These are phyloP conservation scores for Crematogaster levior DNA, from an alignment of 2,888 invertebrate genomes.

Conservation along the genomic window DNA sequence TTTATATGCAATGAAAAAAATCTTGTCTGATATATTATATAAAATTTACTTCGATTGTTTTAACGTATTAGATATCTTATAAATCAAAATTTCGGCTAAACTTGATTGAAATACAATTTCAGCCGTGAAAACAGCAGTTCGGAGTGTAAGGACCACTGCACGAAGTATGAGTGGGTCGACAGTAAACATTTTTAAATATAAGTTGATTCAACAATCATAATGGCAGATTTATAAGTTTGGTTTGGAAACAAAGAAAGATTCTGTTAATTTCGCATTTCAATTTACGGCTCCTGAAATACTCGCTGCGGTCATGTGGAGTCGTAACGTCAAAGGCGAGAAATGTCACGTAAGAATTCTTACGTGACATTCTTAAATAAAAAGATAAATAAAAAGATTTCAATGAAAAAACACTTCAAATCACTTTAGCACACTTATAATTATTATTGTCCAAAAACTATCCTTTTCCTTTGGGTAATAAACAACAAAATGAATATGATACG, in stretches of 20 bases:
- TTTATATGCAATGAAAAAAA: not conserved
- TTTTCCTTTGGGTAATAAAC: too few relatives aligned
- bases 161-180: constrained; percentile 89
- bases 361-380: too few relatives aligned
- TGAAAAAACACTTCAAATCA: too few relatives aligned
- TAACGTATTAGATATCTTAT: not conserved
- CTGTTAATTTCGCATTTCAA: too few relatives aligned
- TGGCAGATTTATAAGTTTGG: not conserved
- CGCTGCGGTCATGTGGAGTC: too few relatives aligned
- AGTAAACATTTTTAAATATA: constrained; percentile 81
- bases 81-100: not conserved
- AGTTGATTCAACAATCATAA: not conserved
- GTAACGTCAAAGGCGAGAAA: too few relatives aligned
- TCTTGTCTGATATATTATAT: not conserved
- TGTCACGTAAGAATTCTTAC: too few relatives aligned
- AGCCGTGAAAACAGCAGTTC: constrained; percentile 85
- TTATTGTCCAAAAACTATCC: too few relatives aligned
- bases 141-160: constrained; percentile 87
- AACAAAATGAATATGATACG: too few relatives aligned
- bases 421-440: too few relatives aligned
- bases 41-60: not conserved
- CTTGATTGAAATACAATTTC: not conserved
- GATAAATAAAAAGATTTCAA: too few relatives aligned
- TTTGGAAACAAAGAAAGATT: not conserved
- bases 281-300: too few relatives aligned